Conservation (phyloP, 2,888 invertebrate genomes). For the Phyto melanocephala region DNA sequence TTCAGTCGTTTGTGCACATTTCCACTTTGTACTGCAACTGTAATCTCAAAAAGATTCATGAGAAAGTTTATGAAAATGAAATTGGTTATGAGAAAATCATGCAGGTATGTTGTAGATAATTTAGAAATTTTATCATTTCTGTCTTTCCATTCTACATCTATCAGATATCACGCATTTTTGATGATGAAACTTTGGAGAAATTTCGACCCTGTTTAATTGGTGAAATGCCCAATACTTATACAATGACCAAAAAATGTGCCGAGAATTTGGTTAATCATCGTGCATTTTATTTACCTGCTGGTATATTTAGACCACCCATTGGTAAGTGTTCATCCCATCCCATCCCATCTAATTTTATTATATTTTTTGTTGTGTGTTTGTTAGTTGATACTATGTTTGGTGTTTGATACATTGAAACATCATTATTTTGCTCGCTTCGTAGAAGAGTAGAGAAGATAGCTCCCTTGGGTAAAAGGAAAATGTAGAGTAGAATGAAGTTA, state of each 20-base stretch:
- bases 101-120: slow-evolving; percentile 73
- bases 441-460: slow-evolving; percentile 12
- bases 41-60: slow-evolving; percentile 77
- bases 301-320: slow-evolving; percentile 79
- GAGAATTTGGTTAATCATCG: slow-evolving; percentile 79
- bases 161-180: slow-evolving; percentile 77
- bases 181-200: slow-evolving; percentile 77
- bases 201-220: slow-evolving; percentile 77
- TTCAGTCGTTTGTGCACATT: slow-evolving; percentile 78
- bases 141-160: background rate
- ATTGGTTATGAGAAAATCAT: slow-evolving; percentile 79
- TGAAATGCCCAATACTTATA: slow-evolving; percentile 79
- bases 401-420: slow-evolving; percentile 9
- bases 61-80: slow-evolving; percentile 78
- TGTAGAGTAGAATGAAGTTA: background rate
- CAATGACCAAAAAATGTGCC: slow-evolving; percentile 79
- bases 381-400: background rate
- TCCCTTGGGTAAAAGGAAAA: slow-evolving; percentile 8
- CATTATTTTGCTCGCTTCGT: slow-evolving; percentile 1
- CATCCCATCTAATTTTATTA: background rate
- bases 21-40: slow-evolving; percentile 79
- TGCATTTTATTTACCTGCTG: slow-evolving; percentile 77
- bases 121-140: background rate
- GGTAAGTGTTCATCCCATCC: slow-evolving; percentile 69
- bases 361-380: background rate